Percentiles rank a stretch among this genome's conserved stretches.
phyloP scores from a whole-genome alignment of 2,797 vertebrate genomes.

The Myotis planiceps region DNA sequence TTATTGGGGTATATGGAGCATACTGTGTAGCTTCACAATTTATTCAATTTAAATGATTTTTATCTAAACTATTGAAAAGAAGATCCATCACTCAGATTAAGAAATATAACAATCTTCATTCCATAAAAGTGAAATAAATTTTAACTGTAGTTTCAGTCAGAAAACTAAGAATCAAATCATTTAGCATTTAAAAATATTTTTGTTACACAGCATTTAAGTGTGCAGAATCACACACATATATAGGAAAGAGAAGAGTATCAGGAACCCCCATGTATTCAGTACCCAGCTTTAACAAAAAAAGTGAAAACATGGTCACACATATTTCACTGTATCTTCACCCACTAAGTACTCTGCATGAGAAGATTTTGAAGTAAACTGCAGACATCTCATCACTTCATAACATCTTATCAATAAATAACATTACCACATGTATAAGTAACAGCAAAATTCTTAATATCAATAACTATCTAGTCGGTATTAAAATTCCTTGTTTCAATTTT shows the following conservation, averaged over 20 bases:
- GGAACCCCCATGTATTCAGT: background rate
- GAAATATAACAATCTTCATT: background rate
- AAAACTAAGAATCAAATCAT: constrained; percentile 2
- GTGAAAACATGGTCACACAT: background rate
- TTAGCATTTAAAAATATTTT: background rate
- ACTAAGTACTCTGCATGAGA: background rate
- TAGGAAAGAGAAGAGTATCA: background rate
- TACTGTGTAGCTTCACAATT: background rate
- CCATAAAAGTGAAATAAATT: constrained; percentile 25
- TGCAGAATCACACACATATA: background rate
- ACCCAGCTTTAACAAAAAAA: background rate
- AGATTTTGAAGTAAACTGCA: background rate
- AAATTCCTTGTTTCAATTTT: background rate
- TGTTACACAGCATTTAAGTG: background rate
- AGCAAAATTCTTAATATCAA: background rate
- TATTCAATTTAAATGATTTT: background rate
- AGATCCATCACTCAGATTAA: background rate
- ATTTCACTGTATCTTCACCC: background rate
- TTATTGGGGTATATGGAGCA: background rate
- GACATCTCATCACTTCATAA: background rate
- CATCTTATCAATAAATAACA: background rate
- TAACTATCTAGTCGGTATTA: background rate
- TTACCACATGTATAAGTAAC: no score
- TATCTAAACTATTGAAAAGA: background rate
- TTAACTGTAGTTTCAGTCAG: background rate